These are phyloP conservation scores for Amphiprion clarkii DNA, from an alignment of 2,797 vertebrate species.

Conservation along the genomic window DNA sequence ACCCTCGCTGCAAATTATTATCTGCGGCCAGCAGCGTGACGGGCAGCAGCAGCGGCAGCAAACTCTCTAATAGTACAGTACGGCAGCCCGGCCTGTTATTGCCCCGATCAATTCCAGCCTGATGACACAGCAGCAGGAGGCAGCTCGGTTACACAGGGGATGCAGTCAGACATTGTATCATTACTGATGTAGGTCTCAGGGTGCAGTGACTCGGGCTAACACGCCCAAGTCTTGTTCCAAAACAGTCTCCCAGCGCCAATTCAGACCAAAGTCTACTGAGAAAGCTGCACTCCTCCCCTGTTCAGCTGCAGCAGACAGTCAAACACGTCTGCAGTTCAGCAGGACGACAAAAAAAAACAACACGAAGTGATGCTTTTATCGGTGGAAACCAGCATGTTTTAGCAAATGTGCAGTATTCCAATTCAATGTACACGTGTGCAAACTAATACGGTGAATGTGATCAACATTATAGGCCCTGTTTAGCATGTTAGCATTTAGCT, in stretches of 20 bases:
- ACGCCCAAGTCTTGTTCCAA: conserved; percentile 40
- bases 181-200: conserved; percentile 59
- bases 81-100: conserved; percentile 33
- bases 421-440: no score
- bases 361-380: no score
- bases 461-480: no score
- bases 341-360: no score
- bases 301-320: background rate
- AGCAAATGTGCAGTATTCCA: no score
- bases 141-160: conserved; percentile 45
- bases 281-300: conserved; percentile 3
- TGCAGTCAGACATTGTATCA: conserved; percentile 44
- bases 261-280: background rate
- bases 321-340: no score
- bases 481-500: no score
- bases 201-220: conserved; percentile 28
- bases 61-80: conserved; percentile 8
- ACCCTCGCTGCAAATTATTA: conserved; percentile 43
- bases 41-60: background rate
- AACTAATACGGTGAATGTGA: no score
- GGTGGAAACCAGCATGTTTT: no score
- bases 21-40: background rate
- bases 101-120: conserved; percentile 42
- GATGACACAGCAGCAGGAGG: conserved; percentile 64
- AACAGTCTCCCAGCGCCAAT: conserved; percentile 33